These are phyloP conservation scores for Australoheros scitulus DNA, from an alignment of 2,113 vertebrate genomes.

Conservation along the genomic window DNA sequence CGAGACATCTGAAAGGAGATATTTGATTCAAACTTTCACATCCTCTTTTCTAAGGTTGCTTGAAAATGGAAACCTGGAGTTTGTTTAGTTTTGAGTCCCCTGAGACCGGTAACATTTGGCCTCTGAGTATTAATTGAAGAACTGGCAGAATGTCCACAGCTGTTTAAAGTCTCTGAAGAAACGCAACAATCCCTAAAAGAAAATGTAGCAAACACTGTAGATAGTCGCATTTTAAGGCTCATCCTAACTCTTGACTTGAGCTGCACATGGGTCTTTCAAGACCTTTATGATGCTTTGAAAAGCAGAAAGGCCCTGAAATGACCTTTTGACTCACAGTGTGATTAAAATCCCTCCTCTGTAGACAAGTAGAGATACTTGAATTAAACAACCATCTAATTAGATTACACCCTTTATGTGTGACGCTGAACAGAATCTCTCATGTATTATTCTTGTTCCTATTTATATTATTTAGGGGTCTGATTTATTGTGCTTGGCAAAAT, in stretches of 20 bases:
- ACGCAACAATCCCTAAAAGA: constrained; percentile 25
- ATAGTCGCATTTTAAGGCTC: constrained; percentile 2
- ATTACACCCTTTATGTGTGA: constrained; percentile 62
- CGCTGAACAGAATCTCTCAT: constrained; percentile 48
- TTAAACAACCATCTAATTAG: constrained; percentile 64
- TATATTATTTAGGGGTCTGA: constrained; percentile 57
- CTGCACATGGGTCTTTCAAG: neutral
- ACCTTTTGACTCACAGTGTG: constrained; percentile 39
- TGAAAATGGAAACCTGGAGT: constrained; percentile 74
- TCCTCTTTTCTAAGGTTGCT: constrained; percentile 64
- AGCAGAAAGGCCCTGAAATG: constrained; percentile 23
- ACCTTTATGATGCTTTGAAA: constrained; percentile 34
- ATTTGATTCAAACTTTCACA: constrained; percentile 76
- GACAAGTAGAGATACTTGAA: constrained; percentile 46
- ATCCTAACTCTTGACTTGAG: neutral
- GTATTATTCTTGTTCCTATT: constrained; percentile 68
- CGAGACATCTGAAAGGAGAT: constrained; percentile 70
- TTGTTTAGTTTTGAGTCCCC: constrained; percentile 71
- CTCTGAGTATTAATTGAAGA: constrained; percentile 71
- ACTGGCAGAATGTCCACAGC: constrained; percentile 57
- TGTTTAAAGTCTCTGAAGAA: constrained; percentile 54
- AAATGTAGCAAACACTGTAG: constrained; percentile 8
- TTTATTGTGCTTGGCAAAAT: constrained; percentile 69
- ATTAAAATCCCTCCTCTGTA: constrained; percentile 47
- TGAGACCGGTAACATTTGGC: constrained; percentile 70